phyloP scores from a whole-genome alignment of 2,797 vertebrate genomes.

The Anomalospiza imberbis region DNA sequence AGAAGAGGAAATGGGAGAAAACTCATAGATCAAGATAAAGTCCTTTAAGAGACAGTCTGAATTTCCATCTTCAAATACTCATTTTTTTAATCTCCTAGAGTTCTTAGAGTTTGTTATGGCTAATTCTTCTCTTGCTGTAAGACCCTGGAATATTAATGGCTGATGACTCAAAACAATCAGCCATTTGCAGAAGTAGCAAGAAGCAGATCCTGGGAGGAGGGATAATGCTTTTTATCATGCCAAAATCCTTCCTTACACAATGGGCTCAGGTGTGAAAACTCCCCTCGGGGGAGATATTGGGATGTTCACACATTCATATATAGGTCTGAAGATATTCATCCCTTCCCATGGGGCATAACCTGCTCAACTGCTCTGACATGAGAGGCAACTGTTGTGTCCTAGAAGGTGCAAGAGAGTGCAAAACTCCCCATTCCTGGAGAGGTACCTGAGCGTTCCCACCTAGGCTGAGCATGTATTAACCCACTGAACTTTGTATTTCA shows the following conservation, averaged over 20 bases:
- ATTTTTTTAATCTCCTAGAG: not conserved
- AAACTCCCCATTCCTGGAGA: accelerated
- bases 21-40: not conserved
- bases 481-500: not conserved
- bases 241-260: not conserved
- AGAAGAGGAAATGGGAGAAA: not conserved
- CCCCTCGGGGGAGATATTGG: not conserved
- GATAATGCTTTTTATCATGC: not conserved
- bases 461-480: not conserved
- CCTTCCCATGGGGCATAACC: too few relatives aligned
- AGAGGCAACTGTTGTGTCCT: not conserved
- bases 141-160: not conserved
- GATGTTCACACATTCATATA: accelerated
- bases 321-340: not conserved
- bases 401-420: not conserved
- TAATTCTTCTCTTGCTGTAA: not conserved
- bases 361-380: not conserved
- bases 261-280: accelerated
- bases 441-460: not conserved
- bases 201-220: accelerated
- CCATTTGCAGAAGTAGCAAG: not conserved
- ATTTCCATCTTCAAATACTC: not conserved
- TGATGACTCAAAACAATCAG: not conserved
- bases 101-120: not conserved
- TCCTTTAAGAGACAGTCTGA: not conserved